Conservation (phyloP, 1,140 invertebrate genomes). For the Zaprionus lachaisei region DNA sequence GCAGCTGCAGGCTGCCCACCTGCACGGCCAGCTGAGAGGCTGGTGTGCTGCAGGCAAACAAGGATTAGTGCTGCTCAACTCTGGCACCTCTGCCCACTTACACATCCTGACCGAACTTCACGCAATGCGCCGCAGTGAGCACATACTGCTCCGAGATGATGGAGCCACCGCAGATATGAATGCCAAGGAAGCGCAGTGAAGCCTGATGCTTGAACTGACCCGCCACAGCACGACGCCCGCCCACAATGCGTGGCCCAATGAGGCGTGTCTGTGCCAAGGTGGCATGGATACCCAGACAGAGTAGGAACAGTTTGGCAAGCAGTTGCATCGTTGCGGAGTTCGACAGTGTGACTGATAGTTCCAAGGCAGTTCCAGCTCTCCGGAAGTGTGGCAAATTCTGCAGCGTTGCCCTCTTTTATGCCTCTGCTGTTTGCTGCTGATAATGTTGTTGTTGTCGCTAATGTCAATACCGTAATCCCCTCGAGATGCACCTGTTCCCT, state of each 20-base stretch:
- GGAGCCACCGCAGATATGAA: slow-evolving; percentile 86
- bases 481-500: background rate
- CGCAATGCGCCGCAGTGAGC: slow-evolving; percentile 87
- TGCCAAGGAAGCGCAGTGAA: slow-evolving; percentile 75
- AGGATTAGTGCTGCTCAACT: too few species aligned
- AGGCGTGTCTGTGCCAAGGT: background rate
- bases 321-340: slow-evolving; percentile 13
- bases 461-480: background rate
- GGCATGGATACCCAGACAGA: slow-evolving; percentile 3
- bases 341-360: background rate
- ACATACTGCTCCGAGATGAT: slow-evolving; percentile 85
- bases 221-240: slow-evolving; percentile 80
- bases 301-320: slow-evolving; percentile 21
- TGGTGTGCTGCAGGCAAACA: background rate
- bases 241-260: slow-evolving; percentile 83
- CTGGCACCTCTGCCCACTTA: slow-evolving; percentile 17
- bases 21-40: slow-evolving; percentile 33
- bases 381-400: background rate
- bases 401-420: background rate
- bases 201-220: slow-evolving; percentile 85
- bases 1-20: slow-evolving; percentile 57
- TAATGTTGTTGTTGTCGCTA: background rate
- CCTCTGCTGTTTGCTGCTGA: background rate
- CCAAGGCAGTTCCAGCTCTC: background rate
- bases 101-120: slow-evolving; percentile 38